Evolutionary conservation across 2,113 vertebrate species (phyloP), one percentile per base, ranked within the genome.

Genomic region (Mionectes macconnelli): DNA sequence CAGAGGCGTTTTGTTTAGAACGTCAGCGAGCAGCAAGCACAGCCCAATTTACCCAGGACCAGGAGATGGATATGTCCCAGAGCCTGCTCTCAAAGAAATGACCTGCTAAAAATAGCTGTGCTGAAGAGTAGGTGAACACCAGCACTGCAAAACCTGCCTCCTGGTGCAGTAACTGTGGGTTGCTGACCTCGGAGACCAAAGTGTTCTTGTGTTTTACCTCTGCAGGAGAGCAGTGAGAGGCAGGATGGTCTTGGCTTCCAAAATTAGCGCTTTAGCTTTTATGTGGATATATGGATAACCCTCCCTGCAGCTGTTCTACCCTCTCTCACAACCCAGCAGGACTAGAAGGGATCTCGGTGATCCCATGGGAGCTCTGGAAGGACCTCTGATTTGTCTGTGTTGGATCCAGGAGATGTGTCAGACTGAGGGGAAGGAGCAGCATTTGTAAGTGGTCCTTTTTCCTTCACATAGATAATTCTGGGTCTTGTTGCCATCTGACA

Each of bases 71-170:
- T 91, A 59, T 77, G 14, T 91, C 66, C 77, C 73, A 89, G 84
- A 78, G 69, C 85, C 53, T 73, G 76, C 52, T 84, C 77, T 80
- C 70, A 66, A 81, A 67, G 37, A 84, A 95, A 94, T 82, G 73
- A 76, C 90, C 78, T 64, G 3, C 79, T 90, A 73, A 90, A 95
- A 93, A 52, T 69, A 90, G 72, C 66, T 70, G 4, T 57, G 47
- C 30, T 55, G 35, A 74, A 7, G 2, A 80, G 88, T 45, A 73
- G 70, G 74, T 57, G 84, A 55, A 30, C 37, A 49, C 21, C 40
- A 42, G 25, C 47, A 16, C 6, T 47, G 56, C 42, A 18, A 57
- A 92, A 39, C 59, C 63, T 55, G 35, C 8, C 57, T 44, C 14
- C 45, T 67, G 20, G 52, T 91, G 12, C 8, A 33, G 53, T 31